A percentile compares a stretch with the other conserved stretches of the same genome.
Evolutionary conservation across 2,888 invertebrate genomes (phyloP).

Genomic region (Heliconius aoede): DNA sequence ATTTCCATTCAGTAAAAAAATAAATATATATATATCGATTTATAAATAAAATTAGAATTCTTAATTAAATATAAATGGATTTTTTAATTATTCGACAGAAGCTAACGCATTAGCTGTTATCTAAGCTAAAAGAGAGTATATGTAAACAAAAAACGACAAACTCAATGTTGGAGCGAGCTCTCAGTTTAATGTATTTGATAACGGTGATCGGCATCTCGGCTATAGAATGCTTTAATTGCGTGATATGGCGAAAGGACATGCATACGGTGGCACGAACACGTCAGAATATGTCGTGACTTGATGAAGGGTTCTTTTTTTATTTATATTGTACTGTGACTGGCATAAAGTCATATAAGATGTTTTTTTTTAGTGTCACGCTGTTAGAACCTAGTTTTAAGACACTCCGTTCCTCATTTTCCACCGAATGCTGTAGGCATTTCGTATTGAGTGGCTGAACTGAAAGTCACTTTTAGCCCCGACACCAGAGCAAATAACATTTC

Average conservation of each 20-base stretch:
- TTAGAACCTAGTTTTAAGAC: too few relatives aligned
- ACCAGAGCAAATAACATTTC: too few relatives aligned
- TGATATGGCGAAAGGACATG: conserved; percentile 70
- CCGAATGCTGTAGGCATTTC: too few relatives aligned
- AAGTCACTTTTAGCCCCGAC: too few relatives aligned
- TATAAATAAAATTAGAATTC: too few relatives aligned
- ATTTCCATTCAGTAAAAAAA: not conserved
- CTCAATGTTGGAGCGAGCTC: conserved; percentile 76
- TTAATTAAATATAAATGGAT: conserved; percentile 73
- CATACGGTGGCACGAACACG: conserved; percentile 59
- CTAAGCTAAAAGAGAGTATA: conserved; percentile 69
- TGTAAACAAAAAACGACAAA: conserved; percentile 64
- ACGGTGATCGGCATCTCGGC: conserved; percentile 79
- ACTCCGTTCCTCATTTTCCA: too few relatives aligned
- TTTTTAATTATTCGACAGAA: conserved; percentile 78
- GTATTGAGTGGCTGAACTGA: too few relatives aligned
- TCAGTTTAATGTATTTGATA: conserved; percentile 83
- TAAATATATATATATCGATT: not conserved
- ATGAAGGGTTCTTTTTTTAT: conserved; percentile 48
- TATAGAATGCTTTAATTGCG: conserved; percentile 76
- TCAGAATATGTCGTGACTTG: conserved; percentile 59
- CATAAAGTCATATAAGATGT: conserved; percentile 18
- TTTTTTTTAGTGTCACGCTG: too few relatives aligned
- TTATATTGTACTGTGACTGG: conserved; percentile 21
- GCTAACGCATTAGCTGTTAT: conserved; percentile 79